Base-by-base conservation (phyloP, 2,797 vertebrate genomes). In the Coregonus ussuriensis region DNA sequence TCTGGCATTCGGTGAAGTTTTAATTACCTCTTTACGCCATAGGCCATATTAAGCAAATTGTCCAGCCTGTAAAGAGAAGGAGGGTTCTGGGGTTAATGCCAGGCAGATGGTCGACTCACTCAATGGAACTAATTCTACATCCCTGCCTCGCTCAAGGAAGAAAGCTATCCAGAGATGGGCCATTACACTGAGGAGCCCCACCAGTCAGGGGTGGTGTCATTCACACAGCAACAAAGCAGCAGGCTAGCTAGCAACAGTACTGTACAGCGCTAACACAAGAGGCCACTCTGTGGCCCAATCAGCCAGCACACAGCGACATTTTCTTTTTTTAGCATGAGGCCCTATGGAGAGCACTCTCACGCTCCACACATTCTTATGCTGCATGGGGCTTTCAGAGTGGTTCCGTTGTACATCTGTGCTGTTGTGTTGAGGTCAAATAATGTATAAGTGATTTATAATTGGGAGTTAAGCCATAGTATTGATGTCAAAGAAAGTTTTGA, bases 1-100 rank as follows among this genome's bases (percentile, higher is more conserved):
- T 98, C 97, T 99, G 98, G 98, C 97, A 98, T 97, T 98, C 95
- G 97, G 97, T 96, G 97, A 97, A 98, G 96, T 98, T 98, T 99
- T 92, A 99, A 99, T 99, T 99, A 99, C 98, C 98, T 99, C 98
- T 99, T 99, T 98, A 99, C 98, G 97, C 98, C 98, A 99, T 99
- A 99, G 97, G 98, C 98, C 98, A 99, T 99, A 99, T 99, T 99
- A 99, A 99, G 98, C 97, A 99, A 99, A 99, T 99, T 99, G 98
- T 99, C 98, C 98, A 99, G 98, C 98, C 98, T 99, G 98, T 96
- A 97, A 99, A 99, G 98, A 99, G 97, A 99, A 99, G 97, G 97
- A 99, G 98, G 98, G 97, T 99, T 98, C 98, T 97, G 96, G 96
- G 97, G 98, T 99, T 99, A 99, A 99, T 99, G 97, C 96, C 94